Evolutionary conservation across 2,888 invertebrate genomes (phyloP), one percentile per base, ranked within the genome.

Genomic region (Nomada flava): DNA sequence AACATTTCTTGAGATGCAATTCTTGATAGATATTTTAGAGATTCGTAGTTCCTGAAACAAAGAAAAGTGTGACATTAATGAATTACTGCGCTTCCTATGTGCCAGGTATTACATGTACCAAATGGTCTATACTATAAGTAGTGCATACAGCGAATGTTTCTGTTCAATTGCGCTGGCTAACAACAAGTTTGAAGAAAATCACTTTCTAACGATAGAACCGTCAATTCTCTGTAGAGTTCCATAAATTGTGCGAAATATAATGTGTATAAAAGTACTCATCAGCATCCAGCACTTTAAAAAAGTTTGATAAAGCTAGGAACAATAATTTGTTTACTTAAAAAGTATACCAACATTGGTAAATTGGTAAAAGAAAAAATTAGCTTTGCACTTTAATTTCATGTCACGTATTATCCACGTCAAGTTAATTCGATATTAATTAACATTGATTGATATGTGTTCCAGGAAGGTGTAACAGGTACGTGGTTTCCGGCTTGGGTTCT

Each of bases 401-500:
- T 36, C 36, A 36, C 36, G 36, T 36, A 36, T 36, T 36, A 36
- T 36, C 36, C 36, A 36, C 36, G 29, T 7, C 9, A 23, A 2
- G 5, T 13, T n/a, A 26, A 44, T 68, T 55, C 15, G 3, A 5
- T 7, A 50, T 62, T n/a, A 59, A 55, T 20, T 57, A 36, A 53
- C 26, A 53, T 74, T 72, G 62, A 63, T 72, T 74, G 67, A 52
- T 71, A 68, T 62, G 57, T 74, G 84, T 91, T 92, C 75, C 92
- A 97, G 96, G 96, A 95, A 92, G 96, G 96, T 15, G 95, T 97
- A 52, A 96, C 96, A 64, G 96, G 96, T 0, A 95, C 95, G 72
- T 97, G 98, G 98, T 95, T 95, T 52, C 96, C 97, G n/a, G 96
- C 97, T 0, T 98, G 98, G 98, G 90, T 98, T 71, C 95, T 98